phyloP scores from a whole-genome alignment of 2,797 vertebrate species.

The Propithecus deckenii region DNA sequence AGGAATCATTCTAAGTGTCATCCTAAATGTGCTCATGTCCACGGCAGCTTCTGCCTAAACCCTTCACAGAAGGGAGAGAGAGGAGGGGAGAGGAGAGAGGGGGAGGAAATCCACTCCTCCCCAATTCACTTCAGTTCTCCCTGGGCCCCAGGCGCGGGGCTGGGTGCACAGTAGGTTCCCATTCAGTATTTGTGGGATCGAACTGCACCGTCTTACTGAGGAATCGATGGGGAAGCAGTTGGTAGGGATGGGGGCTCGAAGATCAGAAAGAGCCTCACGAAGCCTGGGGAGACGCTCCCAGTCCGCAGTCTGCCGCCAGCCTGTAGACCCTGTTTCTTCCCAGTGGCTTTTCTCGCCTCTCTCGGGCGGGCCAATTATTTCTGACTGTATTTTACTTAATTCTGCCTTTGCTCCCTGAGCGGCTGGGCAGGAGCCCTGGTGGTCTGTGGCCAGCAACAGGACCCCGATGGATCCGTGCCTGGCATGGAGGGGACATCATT shows the following conservation, averaged over 20 bases:
- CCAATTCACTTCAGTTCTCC: neutral
- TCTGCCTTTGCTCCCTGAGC: neutral
- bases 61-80: neutral
- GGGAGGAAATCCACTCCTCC: neutral
- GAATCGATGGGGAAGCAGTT: neutral
- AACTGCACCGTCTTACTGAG: neutral
- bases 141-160: neutral
- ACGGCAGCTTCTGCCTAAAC: neutral
- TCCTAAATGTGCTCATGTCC: rapidly evolving
- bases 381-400: constrained; percentile 19
- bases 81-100: too few species aligned
- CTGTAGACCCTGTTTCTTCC: neutral
- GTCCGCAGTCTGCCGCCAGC: neutral
- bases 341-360: neutral
- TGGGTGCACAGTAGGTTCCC: neutral
- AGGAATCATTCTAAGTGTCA: neutral
- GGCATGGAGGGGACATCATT: rapidly evolving
- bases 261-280: neutral
- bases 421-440: neutral
- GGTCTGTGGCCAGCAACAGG: neutral
- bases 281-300: neutral
- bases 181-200: neutral
- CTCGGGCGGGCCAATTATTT: constrained; percentile 54
- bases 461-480: rapidly evolving
- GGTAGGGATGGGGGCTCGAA: neutral